Percentiles rank a stretch among this genome's conserved stretches.
phyloP scores from a whole-genome alignment of 2,888 invertebrate genomes.

The Lobophora halterata region DNA sequence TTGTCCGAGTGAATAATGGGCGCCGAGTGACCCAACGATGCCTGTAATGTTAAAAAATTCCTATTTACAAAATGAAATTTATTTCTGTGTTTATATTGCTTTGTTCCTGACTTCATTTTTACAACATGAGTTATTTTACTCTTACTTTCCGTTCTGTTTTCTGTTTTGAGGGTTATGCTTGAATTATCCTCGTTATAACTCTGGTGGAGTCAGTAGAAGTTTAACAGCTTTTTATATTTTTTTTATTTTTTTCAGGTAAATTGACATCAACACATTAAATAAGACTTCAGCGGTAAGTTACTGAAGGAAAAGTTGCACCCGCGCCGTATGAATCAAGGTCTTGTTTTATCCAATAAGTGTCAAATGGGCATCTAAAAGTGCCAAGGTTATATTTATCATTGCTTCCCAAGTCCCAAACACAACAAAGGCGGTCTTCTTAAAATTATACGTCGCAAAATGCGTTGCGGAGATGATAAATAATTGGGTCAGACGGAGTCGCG shows the following conservation, averaged over 20 bases:
- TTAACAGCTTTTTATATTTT: neutral
- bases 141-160: constrained; percentile 10
- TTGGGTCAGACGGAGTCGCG: constrained; percentile 69
- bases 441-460: constrained; percentile 43
- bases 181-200: no score
- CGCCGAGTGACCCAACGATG: constrained; percentile 52
- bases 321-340: neutral
- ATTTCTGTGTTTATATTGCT: constrained; percentile 20
- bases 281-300: no score
- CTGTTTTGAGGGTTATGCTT: neutral
- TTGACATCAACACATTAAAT: no score
- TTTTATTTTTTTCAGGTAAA: constrained; percentile 4
- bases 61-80: constrained; percentile 35
- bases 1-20: constrained; percentile 70
- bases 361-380: constrained; percentile 23
- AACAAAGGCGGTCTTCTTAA: constrained; percentile 43
- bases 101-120: constrained; percentile 9
- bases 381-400: constrained; percentile 45
- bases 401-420: constrained; percentile 28
- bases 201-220: no score
- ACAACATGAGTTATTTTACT: constrained; percentile 2
- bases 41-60: constrained; percentile 52
- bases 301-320: no score
- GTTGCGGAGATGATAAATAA: constrained; percentile 59
- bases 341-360: neutral